phyloP scores from a whole-genome alignment of 2,797 vertebrate species.

The Epinephelus coioides region DNA sequence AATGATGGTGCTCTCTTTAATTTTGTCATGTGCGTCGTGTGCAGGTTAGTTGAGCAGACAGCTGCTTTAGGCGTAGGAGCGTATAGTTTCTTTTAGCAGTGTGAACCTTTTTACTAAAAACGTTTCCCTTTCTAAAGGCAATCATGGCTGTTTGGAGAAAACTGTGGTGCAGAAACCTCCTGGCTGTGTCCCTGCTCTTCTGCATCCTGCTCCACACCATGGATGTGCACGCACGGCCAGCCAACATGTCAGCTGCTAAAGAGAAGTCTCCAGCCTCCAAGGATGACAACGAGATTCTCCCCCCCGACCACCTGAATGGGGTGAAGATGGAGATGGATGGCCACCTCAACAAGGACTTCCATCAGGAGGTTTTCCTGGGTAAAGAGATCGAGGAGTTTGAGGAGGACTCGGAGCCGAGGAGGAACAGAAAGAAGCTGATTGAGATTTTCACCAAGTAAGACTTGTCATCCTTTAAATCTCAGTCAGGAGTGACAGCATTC shows the following conservation, averaged over 20 bases:
- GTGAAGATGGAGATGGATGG: slow-evolving; percentile 96
- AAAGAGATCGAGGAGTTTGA: slow-evolving; percentile 95
- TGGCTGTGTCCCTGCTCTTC: slow-evolving; percentile 81
- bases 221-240: slow-evolving; percentile 88
- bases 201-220: slow-evolving; percentile 80
- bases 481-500: not conserved
- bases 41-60: too few relatives aligned
- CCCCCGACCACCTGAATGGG: slow-evolving; percentile 95
- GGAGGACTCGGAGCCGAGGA: slow-evolving; percentile 92
- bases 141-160: slow-evolving; percentile 79
- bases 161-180: slow-evolving; percentile 74
- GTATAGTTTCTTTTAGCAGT: too few relatives aligned
- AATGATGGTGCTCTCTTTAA: too few relatives aligned
- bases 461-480: not conserved
- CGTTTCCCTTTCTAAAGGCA: not conserved
- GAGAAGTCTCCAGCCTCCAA: slow-evolving; percentile 82
- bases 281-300: slow-evolving; percentile 94
- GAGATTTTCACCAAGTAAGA: slow-evolving; percentile 95
- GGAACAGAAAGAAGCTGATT: slow-evolving; percentile 93
- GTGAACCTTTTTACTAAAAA: too few relatives aligned
- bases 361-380: slow-evolving; percentile 97
- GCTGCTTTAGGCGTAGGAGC: too few relatives aligned
- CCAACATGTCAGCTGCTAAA: slow-evolving; percentile 90
- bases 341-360: slow-evolving; percentile 96
- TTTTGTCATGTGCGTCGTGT: too few relatives aligned